Percentiles rank a stretch among this genome's conserved stretches.
Evolutionary conservation across 2,888 invertebrate species (phyloP).

Genomic region (Campoplex nolae): DNA sequence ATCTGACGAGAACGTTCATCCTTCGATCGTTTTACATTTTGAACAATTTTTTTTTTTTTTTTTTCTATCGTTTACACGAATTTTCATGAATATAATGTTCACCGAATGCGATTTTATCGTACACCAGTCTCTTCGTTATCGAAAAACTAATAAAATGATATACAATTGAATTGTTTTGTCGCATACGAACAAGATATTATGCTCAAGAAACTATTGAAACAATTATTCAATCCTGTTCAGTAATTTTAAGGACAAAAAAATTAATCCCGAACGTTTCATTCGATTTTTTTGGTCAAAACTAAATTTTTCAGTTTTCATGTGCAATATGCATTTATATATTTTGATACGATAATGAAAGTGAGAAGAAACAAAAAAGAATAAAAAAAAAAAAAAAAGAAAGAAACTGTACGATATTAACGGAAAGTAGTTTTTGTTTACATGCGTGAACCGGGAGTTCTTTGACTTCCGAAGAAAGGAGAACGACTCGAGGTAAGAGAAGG

Average conservation of each 20-base stretch:
- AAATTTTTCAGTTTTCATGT: no score
- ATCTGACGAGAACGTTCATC: not conserved
- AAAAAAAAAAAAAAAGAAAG: not conserved
- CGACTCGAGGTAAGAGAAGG: constrained; percentile 6
- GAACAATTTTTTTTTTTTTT: not conserved
- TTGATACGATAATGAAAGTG: not conserved
- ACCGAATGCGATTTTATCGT: not conserved
- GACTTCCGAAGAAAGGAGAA: constrained; percentile 68
- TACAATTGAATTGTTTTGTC: not conserved
- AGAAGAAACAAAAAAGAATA: not conserved
- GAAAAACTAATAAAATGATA: not conserved
- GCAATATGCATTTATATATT: not conserved
- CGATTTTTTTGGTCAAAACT: not conserved
- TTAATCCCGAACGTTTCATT: not conserved
- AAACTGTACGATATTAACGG: not conserved
- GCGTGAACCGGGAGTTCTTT: constrained; percentile 72
- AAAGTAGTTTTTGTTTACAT: constrained; percentile 67
- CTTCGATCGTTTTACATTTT: not conserved
- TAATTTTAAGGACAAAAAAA: not conserved
- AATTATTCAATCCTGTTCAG: not conserved
- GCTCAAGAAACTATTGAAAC: not conserved
- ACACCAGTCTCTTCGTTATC: not conserved
- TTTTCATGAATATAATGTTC: not conserved
- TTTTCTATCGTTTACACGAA: not conserved
- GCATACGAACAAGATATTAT: not conserved